Evolutionary conservation across 2,797 vertebrate species (phyloP).

Genomic region (Notolepis coatsorum): DNA sequence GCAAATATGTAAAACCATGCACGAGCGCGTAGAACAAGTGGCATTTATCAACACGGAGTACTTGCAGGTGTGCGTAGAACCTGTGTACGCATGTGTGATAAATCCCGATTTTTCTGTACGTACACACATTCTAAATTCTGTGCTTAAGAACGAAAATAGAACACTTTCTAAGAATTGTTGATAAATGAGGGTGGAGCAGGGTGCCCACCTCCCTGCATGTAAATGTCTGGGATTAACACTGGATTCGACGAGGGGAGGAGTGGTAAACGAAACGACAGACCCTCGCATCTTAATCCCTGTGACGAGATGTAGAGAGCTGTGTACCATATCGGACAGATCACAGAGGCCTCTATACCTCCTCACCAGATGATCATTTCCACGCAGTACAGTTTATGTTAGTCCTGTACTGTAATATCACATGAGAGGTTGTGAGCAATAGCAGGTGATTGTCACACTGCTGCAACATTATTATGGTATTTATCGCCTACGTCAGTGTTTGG

Average conservation of each 20-base stretch:
- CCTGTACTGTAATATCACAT: slow-evolving; percentile 1
- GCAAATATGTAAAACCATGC: too few relatives aligned
- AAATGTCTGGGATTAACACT: slow-evolving; percentile 63
- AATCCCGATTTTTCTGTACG: too few relatives aligned
- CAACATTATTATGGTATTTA: background rate
- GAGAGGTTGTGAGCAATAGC: background rate
- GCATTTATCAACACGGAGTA: too few relatives aligned
- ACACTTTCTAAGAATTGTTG: too few relatives aligned
- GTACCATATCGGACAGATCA: too few relatives aligned
- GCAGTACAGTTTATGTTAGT: slow-evolving; percentile 26
- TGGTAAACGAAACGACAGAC: slow-evolving; percentile 21
- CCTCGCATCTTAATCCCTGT: slow-evolving; percentile 11
- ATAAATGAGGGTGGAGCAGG: slow-evolving; percentile 36
- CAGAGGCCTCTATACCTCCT: background rate
- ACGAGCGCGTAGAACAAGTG: too few relatives aligned
- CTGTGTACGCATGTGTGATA: too few relatives aligned
- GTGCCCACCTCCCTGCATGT: slow-evolving; percentile 58
- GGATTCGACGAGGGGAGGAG: slow-evolving; percentile 61
- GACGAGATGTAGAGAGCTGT: background rate
- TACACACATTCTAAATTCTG: too few relatives aligned
- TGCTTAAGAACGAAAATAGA: too few relatives aligned
- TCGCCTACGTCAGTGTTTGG: slow-evolving; percentile 10
- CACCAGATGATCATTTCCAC: slow-evolving; percentile 25
- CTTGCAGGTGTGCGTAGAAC: too few relatives aligned
- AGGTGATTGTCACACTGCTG: background rate